Evolutionary conservation across 1,140 invertebrate species (phyloP), one percentile per base, ranked within the genome.

Genomic region (Listronotus bonariensis): DNA sequence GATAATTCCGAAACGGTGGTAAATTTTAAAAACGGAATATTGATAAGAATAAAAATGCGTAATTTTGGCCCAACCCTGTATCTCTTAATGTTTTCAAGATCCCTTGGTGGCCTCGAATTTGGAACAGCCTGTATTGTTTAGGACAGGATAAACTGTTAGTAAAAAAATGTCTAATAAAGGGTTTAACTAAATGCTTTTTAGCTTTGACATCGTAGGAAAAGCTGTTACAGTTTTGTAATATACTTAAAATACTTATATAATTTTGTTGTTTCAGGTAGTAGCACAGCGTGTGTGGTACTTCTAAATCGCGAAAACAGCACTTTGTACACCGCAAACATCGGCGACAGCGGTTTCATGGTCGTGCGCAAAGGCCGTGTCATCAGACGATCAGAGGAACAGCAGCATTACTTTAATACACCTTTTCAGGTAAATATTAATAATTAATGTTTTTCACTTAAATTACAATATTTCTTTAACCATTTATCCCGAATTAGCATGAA

Each of bases 321-420:
- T 61, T 87, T 98, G 71, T 95, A 96, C 72, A 92, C 96, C 8
- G 96, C 96, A 10, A 99, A 99, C 82, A 94, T 99, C 68, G 97
- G 97, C n/a, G 97, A 99, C 81, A 97, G 95, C 76, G 97, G 96
- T 12, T 98, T 96, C 79, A 88, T 98, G 78, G 89, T 98, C 36
- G 91, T 98, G 41, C 84, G 96, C 14, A 85, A 89, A 42, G 91
- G 91, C 0, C 85, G 92, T 70, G 88, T 98, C 12, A 88, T 98
- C 17, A 92, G 96, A 79, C 86, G 93, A 57, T 96, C 93, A 0
- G 90, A 93, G 71, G 96, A 99, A 79, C 96, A 98, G 77, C 95
- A 97, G 74, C 96, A 99, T 80, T 98, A 98, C 79, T 99, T 99
- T 79, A 98, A 99, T 81, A 97, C 97, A 31, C 97, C 97, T 7